These are phyloP conservation scores for Gymnoscopelus braueri DNA, from an alignment of 2,797 vertebrate species.

Conservation along the genomic window DNA sequence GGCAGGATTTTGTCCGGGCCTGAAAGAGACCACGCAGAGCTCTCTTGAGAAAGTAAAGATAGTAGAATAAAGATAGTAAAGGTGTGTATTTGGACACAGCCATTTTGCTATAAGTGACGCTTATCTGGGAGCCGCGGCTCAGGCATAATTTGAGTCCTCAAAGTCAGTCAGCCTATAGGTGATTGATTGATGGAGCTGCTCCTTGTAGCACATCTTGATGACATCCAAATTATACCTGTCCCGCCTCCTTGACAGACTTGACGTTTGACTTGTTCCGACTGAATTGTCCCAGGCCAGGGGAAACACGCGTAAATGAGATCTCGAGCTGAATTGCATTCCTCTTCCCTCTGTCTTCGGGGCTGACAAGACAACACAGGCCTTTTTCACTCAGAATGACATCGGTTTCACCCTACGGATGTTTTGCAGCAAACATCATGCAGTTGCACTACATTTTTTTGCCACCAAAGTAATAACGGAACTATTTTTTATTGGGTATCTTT, in stretches of 20 bases:
- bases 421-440: too few species aligned
- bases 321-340: not conserved
- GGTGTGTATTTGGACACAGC: constrained; percentile 38
- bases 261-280: not conserved
- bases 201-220: constrained; percentile 3
- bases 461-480: too few species aligned
- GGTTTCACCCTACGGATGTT: too few species aligned
- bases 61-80: constrained; percentile 32
- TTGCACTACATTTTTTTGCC: too few species aligned
- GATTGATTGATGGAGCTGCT: not conserved
- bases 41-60: too few species aligned
- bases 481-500: too few species aligned
- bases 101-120: constrained; percentile 16
- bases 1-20: too few species aligned
- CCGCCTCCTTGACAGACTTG: constrained; percentile 16
- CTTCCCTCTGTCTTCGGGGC: not conserved
- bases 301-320: not conserved
- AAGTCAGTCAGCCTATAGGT: not conserved
- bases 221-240: not conserved
- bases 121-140: constrained; percentile 7
- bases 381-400: not conserved
- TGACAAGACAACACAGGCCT: not conserved
- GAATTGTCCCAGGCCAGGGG: not conserved
- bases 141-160: constrained; percentile 1
- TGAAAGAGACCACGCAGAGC: too few species aligned